A percentile compares a stretch with the other conserved stretches of the same genome.
Conservation (phyloP, 2,113 vertebrate genomes). For the Phylloscopus trochilus region DNA sequence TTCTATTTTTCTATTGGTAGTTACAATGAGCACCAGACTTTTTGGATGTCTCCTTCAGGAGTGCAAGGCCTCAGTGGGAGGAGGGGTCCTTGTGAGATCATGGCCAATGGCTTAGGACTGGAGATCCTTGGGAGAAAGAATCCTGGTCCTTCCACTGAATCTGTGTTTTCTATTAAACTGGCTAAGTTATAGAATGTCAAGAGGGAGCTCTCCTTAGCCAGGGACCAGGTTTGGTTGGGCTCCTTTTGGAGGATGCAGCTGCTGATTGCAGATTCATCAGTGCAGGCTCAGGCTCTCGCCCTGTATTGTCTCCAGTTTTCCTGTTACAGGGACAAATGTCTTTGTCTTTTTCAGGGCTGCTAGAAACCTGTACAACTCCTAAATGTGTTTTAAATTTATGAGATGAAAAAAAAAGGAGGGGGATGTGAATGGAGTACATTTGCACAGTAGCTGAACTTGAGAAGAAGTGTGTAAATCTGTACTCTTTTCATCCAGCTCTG, state of each 20-base stretch:
- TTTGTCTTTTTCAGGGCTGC: not conserved
- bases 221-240: not conserved
- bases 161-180: not conserved
- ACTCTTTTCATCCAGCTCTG: slow-evolving; percentile 36
- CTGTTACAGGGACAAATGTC: accelerated
- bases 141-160: not conserved
- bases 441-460: slow-evolving; percentile 11
- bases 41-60: not conserved
- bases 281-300: not conserved
- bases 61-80: not conserved
- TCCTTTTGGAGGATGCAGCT: not conserved
- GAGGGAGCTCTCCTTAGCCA: not conserved
- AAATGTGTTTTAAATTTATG: not conserved
- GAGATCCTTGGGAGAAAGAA: not conserved
- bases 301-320: not conserved
- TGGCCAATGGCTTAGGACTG: not conserved
- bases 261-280: not conserved
- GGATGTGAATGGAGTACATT: not conserved
- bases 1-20: not conserved
- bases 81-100: not conserved
- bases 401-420: not conserved
- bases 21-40: not conserved
- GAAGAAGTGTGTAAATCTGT: slow-evolving; percentile 34
- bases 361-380: not conserved
- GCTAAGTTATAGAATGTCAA: not conserved